Base-by-base conservation (phyloP, 2,888 invertebrate genomes). In the Meandrusa payeni region DNA sequence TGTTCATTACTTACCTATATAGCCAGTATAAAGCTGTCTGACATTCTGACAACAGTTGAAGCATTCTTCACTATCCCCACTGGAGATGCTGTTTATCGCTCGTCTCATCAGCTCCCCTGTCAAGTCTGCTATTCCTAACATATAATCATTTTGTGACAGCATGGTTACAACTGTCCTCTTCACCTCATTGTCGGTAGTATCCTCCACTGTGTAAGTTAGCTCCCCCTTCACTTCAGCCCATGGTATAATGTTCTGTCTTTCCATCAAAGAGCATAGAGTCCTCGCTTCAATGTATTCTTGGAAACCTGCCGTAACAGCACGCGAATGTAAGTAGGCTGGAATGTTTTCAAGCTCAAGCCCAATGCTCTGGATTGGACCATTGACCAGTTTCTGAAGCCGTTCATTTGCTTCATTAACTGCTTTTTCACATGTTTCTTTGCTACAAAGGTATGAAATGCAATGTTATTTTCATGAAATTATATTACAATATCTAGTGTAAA, bases 41-140 rank as follows among this genome's bases (percentile, higher is more conserved):
- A 97, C 89, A 55, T 93, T 91, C 45, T 90, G 89, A 61, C 95
- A 94, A 1, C 91, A 90, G 40, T 90, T 87, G 61, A 91, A 91
- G 66, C 95, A 95, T 29, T 91, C 91, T 1, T 90, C 89, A 6
- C 92, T 90, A 51, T 95, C 93, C 0, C 95, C 95, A 46, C 90
- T 90, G 0, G 94, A 92, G 41, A 97, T 89, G 56, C 93, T 93
- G 65, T 94, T 95, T 3, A 97, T 95, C 39, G 96, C 95, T 55
- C 93, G 91, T 34, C 97, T 89, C 97, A 97, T 97, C 27, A 97
- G 71, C 73, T 97, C 97, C 0, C 97, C 97, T 0, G 95, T 96
- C 15, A 97, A 86, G 78, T 97, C 97, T 0, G 94, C 93, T 20
- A 97, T 74, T 0, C 97, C 97, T 24, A 97, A 76, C 64, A 97